Conservation (phyloP, 2,797 vertebrate genomes). For the Peromyscus melanophrys region DNA sequence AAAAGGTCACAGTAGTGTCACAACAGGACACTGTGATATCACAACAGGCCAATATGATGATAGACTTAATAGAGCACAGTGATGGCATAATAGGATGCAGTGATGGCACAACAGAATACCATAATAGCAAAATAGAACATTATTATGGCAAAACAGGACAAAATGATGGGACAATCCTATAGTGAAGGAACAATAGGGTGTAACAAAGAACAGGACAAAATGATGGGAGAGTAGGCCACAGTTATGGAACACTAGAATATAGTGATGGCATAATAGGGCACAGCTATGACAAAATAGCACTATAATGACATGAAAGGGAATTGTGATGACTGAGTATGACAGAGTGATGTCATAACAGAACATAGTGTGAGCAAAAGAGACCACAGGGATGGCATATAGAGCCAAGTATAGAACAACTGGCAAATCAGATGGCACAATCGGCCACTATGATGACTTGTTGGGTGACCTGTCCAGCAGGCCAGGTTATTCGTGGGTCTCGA, state of each 20-base stretch:
- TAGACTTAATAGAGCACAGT: background rate
- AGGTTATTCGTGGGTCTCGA: no score
- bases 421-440: background rate
- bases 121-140: background rate
- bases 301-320: background rate
- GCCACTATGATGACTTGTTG: background rate
- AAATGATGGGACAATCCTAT: background rate
- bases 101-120: background rate
- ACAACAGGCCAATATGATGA: background rate
- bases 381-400: background rate
- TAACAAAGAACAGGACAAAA: background rate
- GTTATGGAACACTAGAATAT: background rate
- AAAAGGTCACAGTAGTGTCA: background rate
- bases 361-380: background rate
- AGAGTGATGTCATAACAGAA: background rate
- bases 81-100: background rate
- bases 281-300: background rate
- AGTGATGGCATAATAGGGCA: background rate
- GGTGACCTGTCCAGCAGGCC: no score
- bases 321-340: background rate
- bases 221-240: background rate
- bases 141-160: background rate
- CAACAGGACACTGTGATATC: background rate
- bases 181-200: background rate
- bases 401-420: background rate